Conservation (phyloP, 2,797 vertebrate species). For the Poeciliopsis turneri region DNA sequence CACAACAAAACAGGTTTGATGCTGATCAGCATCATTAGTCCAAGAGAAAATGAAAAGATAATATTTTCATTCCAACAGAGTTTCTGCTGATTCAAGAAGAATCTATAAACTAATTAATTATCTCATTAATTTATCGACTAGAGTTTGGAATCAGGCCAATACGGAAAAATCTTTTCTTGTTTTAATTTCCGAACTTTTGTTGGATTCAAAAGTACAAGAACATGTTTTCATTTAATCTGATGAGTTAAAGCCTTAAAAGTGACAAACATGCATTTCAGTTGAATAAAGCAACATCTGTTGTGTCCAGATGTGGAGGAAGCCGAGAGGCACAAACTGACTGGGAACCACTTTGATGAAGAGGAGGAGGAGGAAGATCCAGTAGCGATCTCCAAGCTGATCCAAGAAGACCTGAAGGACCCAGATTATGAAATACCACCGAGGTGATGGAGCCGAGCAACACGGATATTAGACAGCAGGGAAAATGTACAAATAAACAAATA, state of each 20-base stretch:
- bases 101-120: no score
- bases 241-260: neutral
- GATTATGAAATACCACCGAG: slow-evolving; percentile 37
- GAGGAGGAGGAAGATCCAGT: slow-evolving; percentile 14
- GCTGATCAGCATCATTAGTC: no score
- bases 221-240: neutral
- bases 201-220: neutral
- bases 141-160: no score
- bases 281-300: neutral
- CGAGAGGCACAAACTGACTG: neutral
- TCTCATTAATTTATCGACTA: no score
- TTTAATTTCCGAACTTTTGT: neutral
- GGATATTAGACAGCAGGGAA: neutral
- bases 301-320: neutral
- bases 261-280: no score
- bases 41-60: no score
- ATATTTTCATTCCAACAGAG: no score
- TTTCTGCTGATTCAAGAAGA: no score
- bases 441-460: slow-evolving; percentile 7
- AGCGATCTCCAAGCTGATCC: neutral
- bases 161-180: neutral
- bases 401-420: slow-evolving; percentile 31
- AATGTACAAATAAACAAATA: neutral
- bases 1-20: no score
- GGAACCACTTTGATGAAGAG: neutral